phyloP scores from a whole-genome alignment of 2,888 invertebrate genomes.

The Diplolepis rosae region DNA sequence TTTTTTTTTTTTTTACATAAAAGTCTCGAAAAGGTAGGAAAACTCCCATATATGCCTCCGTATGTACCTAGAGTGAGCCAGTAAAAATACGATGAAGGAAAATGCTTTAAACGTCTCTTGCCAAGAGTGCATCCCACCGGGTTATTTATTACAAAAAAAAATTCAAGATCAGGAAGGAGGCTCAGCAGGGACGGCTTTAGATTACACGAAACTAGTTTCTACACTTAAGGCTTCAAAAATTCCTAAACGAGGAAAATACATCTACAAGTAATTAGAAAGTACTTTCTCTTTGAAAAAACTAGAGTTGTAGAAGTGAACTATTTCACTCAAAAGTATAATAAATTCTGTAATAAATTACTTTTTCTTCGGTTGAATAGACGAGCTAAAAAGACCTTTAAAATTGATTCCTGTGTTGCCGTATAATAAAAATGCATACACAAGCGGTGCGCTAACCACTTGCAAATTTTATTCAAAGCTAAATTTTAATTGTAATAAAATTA shows the following conservation, averaged over 20 bases:
- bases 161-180: constrained; percentile 11
- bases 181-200: constrained; percentile 11
- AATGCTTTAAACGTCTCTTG: constrained; percentile 14
- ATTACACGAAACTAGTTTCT: constrained; percentile 18
- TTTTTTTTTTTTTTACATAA: background rate
- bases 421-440: too few relatives aligned
- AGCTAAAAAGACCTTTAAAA: background rate
- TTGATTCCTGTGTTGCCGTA: background rate
- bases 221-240: background rate
- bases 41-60: constrained; percentile 4
- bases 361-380: background rate
- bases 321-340: background rate
- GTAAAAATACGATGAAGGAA: constrained; percentile 19
- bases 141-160: constrained; percentile 31
- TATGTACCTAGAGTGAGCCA: background rate
- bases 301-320: background rate
- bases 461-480: too few relatives aligned
- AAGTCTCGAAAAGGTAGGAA: background rate
- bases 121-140: constrained; percentile 22
- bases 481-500: too few relatives aligned
- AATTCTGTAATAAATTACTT: background rate
- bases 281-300: background rate
- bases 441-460: too few relatives aligned
- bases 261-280: constrained; percentile 14
- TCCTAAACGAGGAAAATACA: constrained; percentile 21